A percentile compares a stretch with the other conserved stretches of the same genome.
Evolutionary conservation across 2,113 vertebrate species (phyloP).

Genomic region (Phocoena phocoena): DNA sequence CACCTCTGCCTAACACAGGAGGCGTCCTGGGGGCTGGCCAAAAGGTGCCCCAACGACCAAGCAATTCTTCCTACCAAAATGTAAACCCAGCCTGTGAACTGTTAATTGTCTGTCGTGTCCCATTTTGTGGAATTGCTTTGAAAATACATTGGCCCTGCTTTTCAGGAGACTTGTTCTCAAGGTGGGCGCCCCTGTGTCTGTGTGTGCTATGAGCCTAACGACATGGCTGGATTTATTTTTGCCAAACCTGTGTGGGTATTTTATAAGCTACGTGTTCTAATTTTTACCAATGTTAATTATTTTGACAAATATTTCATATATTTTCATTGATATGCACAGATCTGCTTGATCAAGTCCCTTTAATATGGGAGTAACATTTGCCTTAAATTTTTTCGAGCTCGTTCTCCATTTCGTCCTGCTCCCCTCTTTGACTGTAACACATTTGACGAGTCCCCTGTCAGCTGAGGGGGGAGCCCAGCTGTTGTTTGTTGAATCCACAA

Average conservation of each 20-base stretch:
- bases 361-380: constrained; percentile 64
- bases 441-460: constrained; percentile 62
- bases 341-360: constrained; percentile 64
- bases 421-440: background rate
- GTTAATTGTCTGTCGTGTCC: background rate
- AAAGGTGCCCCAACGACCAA: constrained; percentile 44
- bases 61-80: constrained; percentile 24
- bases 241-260: constrained; percentile 76
- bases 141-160: constrained; percentile 30
- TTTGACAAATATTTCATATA: constrained; percentile 80
- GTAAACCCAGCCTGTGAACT: constrained; percentile 55
- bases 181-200: constrained; percentile 12
- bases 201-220: background rate
- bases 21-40: constrained; percentile 38
- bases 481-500: constrained; percentile 59
- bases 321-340: constrained; percentile 78
- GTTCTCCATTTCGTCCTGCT: background rate
- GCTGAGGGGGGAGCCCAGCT: constrained; percentile 54
- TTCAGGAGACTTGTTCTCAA: background rate
- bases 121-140: constrained; percentile 69
- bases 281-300: constrained; percentile 77
- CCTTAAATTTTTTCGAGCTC: constrained; percentile 54
- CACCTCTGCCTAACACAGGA: constrained; percentile 37
- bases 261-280: constrained; percentile 75
- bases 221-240: constrained; percentile 68